Conservation (phyloP, 2,113 vertebrate species). For the Poeciliopsis turrubarensis region DNA sequence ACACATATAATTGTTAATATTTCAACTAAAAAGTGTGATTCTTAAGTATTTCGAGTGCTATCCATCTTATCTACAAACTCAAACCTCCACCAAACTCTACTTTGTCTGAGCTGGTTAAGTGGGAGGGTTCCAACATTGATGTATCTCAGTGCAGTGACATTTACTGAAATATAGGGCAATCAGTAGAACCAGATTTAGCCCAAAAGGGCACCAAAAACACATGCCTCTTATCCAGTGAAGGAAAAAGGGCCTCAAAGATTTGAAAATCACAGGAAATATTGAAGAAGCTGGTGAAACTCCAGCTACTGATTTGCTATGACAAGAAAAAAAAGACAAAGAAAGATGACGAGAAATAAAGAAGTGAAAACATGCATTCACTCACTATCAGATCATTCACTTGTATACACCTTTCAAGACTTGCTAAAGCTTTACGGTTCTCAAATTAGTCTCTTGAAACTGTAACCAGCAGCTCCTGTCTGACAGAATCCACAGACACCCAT, state of each 20-base stretch:
- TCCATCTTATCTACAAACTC: conserved; percentile 46
- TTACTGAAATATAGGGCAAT: conserved; percentile 38
- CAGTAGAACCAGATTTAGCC: conserved; percentile 20
- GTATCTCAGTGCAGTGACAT: conserved; percentile 44
- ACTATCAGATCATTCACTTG: no score
- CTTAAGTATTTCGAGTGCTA: conserved; percentile 65
- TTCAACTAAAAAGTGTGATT: not conserved
- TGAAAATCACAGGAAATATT: not conserved
- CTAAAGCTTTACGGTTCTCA: not conserved
- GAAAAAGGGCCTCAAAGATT: not conserved
- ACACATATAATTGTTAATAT: no score
- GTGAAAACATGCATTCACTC: not conserved
- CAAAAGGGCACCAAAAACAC: conserved; percentile 31
- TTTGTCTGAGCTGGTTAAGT: conserved; percentile 44
- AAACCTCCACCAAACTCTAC: conserved; percentile 26
- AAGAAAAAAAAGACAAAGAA: not conserved
- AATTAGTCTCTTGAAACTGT: not conserved
- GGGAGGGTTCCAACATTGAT: conserved; percentile 22
- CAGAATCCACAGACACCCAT: not conserved
- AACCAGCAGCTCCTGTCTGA: not conserved
- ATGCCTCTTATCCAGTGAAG: conserved; percentile 9
- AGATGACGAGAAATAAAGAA: not conserved
- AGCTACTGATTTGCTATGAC: not conserved
- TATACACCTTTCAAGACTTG: not conserved
- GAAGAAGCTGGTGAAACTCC: not conserved